Evolutionary conservation across 64 coral and sea anemone species (phyloP).

Genomic region (Montipora foliosa): DNA sequence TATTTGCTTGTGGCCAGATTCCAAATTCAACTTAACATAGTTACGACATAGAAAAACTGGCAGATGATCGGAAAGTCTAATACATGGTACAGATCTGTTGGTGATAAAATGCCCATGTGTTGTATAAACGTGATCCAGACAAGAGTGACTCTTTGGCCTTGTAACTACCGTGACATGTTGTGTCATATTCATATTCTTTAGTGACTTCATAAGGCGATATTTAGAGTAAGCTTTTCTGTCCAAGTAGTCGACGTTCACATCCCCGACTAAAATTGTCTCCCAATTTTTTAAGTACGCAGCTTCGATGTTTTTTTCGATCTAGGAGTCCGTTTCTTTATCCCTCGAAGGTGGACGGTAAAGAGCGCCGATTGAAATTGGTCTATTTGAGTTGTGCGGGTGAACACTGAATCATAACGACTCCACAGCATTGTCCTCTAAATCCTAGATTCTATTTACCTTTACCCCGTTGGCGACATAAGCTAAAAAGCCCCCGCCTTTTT

Average conservation of each 20-base stretch:
- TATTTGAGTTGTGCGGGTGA: constrained; percentile 46
- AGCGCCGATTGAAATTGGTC: constrained; percentile 15
- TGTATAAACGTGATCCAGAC: no score
- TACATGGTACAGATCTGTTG: neutral
- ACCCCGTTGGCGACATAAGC: neutral
- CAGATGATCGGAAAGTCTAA: neutral
- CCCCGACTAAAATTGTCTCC: neutral
- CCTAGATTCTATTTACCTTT: neutral
- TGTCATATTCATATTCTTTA: no score
- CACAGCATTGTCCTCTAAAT: constrained; percentile 29
- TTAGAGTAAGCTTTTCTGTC: neutral
- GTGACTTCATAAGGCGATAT: no score
- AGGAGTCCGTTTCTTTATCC: neutral
- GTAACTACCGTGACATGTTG: no score
- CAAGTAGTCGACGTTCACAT: neutral
- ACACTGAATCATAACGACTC: constrained; percentile 27
- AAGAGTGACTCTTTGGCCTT: no score
- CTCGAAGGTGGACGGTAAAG: neutral
- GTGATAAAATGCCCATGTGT: neutral
- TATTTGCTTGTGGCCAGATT: no score
- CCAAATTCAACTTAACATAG: neutral
- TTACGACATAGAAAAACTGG: constrained; percentile 29
- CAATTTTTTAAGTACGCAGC: constrained; percentile 8
- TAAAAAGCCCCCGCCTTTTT: no score
- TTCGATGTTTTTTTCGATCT: constrained; percentile 25